Conservation (phyloP, 2,888 invertebrate genomes). For the Trichacis sp. region DNA sequence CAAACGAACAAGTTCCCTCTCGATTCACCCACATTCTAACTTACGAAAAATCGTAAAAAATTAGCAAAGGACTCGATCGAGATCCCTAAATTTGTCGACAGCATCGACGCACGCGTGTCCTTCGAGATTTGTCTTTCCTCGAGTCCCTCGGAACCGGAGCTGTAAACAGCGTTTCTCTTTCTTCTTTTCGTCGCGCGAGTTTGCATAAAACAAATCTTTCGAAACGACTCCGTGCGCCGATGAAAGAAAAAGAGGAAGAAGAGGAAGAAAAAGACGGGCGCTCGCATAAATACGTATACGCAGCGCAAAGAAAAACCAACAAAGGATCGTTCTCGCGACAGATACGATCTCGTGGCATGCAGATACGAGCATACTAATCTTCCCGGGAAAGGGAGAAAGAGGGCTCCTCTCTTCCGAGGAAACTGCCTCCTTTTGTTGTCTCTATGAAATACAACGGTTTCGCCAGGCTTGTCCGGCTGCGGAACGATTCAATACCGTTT, state of each 20-base stretch:
- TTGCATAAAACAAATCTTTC: constrained; percentile 57
- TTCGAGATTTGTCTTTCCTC: neutral
- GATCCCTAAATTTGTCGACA: too few species aligned
- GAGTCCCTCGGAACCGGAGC: constrained; percentile 1
- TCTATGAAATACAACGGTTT: constrained; percentile 58
- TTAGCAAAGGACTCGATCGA: too few species aligned
- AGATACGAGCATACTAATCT: constrained; percentile 67
- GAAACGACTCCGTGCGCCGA: constrained; percentile 44
- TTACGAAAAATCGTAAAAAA: too few species aligned
- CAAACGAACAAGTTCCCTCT: too few species aligned
- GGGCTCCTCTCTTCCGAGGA: constrained; percentile 35
- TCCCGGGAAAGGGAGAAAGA: constrained; percentile 41
- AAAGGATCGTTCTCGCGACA: constrained; percentile 62
- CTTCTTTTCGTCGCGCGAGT: constrained; percentile 35
- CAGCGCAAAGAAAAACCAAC: constrained; percentile 63
- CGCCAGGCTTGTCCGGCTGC: constrained; percentile 33
- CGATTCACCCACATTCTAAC: too few species aligned
- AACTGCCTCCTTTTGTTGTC: constrained; percentile 56
- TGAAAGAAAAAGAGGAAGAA: constrained; percentile 31
- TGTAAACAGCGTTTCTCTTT: constrained; percentile 18
- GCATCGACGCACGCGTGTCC: too few species aligned
- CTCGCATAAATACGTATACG: constrained; percentile 63
- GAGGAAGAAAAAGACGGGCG: constrained; percentile 27
- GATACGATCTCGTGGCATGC: constrained; percentile 67
- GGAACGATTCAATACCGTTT: constrained; percentile 58